Evolutionary conservation across 1,140 invertebrate genomes (phyloP).

Genomic region (Pinna nobilis): DNA sequence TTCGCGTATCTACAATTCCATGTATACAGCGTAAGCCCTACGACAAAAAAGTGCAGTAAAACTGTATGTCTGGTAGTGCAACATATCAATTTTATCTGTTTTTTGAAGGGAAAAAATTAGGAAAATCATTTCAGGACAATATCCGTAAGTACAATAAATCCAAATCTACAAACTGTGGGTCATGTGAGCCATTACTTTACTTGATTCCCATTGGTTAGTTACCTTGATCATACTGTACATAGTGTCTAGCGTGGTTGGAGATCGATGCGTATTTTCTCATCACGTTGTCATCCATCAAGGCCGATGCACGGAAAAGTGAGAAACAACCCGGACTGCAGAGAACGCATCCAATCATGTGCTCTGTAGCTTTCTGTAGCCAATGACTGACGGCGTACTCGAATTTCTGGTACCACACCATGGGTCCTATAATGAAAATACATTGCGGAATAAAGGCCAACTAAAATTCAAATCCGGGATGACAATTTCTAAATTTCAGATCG

Average conservation of each 20-base stretch:
- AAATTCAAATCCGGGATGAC: neutral
- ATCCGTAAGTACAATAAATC: neutral
- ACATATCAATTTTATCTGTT: no score
- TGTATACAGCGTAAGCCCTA: no score
- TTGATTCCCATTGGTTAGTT: neutral
- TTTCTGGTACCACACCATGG: conserved; percentile 42
- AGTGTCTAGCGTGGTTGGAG: conserved; percentile 78
- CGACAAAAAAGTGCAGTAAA: no score
- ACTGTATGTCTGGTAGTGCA: no score
- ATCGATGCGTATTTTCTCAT: conserved; percentile 78
- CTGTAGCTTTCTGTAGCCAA: conserved; percentile 81
- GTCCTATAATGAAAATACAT: neutral
- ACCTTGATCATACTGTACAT: conserved; percentile 81
- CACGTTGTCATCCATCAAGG: conserved; percentile 80
- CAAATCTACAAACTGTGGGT: no score
- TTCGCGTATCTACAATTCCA: no score
- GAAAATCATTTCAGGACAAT: neutral
- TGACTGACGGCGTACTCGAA: no score
- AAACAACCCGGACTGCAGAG: conserved; percentile 81
- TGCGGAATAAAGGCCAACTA: neutral
- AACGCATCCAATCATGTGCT: conserved; percentile 81
- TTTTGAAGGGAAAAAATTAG: neutral
- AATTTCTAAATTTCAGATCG: neutral
- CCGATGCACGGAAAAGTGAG: conserved; percentile 78
- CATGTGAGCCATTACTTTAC: no score